Base-by-base conservation (phyloP, 2,797 vertebrate genomes). In the Stomatorhinus walkeri region DNA sequence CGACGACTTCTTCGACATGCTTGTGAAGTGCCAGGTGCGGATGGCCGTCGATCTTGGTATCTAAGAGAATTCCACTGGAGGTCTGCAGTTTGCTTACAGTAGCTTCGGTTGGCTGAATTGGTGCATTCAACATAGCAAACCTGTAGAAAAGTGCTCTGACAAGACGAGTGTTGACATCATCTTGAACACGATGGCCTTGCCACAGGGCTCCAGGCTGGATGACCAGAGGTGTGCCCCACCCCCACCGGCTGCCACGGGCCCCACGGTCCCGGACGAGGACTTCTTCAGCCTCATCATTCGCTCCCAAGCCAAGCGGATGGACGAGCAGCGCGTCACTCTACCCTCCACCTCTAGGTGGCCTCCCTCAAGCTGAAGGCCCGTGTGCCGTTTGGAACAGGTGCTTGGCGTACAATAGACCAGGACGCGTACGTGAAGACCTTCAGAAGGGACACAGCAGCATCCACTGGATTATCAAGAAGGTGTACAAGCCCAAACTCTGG, bases 221-320 rank as follows among this genome's bases (percentile, higher is more conserved):
- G 98, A 99, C 93, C 98, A 99, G 91, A 96, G 98, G 90, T 99
- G 97, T 85, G 97, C 98, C 22, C 97, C 97, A 32, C 98, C 98
- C 6, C 92, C 96, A 8, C 94, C 96, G 46, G 92, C 95, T 0
- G 91, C 94, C 16, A 97, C 96, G 89, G 97, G 97, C 7, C 96
- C 96, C 28, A 99, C 98, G 0, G 97, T 99, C 87, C 98, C 98
- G 0, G 98, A 99, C 32, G 98, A 99, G 92, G 98, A 99, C 94
- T 99, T 99, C 91, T 98, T 99, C 92, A 99, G 97, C 93, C 97
- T 99, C 92, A 99, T 99, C 93, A 94, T 98, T 94, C 97, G 97
- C 88, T 98, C 98, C 0, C 98, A 99, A 94, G 98, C 96, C 0
- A 99, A 99, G 91, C 95, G 98, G 87, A 98, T 99, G 97, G 98